phyloP scores from a whole-genome alignment of 2,888 invertebrate species.

The Chromoteleia sp. region DNA sequence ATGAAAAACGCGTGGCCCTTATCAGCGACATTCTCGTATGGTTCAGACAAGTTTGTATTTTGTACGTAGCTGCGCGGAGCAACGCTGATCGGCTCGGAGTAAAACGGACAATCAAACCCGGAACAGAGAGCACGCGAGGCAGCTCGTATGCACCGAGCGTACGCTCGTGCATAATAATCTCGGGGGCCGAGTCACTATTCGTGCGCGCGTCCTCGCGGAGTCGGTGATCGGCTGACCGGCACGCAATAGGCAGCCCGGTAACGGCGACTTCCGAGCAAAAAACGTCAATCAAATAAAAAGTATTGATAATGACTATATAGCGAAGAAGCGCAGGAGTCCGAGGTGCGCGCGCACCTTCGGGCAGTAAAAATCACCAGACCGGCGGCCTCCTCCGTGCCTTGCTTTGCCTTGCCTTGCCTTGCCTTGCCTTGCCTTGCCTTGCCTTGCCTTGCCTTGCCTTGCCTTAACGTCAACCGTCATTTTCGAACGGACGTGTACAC shows the following conservation, averaged over 20 bases:
- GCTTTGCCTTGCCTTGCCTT: no score
- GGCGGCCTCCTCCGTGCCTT: constrained; percentile 15
- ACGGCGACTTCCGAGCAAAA: constrained; percentile 65
- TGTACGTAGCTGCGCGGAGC: constrained; percentile 54
- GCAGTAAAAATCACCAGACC: constrained; percentile 46
- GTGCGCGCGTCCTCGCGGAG: constrained; percentile 50
- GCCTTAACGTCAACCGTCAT: constrained; percentile 54
- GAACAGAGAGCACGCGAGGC: constrained; percentile 72
- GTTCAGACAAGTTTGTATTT: constrained; percentile 67
- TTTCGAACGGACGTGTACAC: constrained; percentile 34
- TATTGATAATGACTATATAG: constrained; percentile 72
- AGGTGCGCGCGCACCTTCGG: constrained; percentile 67
- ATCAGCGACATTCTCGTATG: constrained; percentile 70
- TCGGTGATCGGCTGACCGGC: constrained; percentile 67
- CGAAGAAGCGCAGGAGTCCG: constrained; percentile 23
- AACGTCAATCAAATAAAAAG: constrained; percentile 66
- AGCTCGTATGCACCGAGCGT: constrained; percentile 56
- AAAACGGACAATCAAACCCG: constrained; percentile 76
- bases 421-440: no score
- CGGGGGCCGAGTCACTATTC: constrained; percentile 61
- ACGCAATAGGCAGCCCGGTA: constrained; percentile 66
- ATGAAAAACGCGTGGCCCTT: constrained; percentile 55
- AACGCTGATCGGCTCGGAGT: constrained; percentile 67
- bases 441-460: no score
- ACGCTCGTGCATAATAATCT: constrained; percentile 75